Conservation (phyloP, 2,797 vertebrate species). For the Botia kubotai region DNA sequence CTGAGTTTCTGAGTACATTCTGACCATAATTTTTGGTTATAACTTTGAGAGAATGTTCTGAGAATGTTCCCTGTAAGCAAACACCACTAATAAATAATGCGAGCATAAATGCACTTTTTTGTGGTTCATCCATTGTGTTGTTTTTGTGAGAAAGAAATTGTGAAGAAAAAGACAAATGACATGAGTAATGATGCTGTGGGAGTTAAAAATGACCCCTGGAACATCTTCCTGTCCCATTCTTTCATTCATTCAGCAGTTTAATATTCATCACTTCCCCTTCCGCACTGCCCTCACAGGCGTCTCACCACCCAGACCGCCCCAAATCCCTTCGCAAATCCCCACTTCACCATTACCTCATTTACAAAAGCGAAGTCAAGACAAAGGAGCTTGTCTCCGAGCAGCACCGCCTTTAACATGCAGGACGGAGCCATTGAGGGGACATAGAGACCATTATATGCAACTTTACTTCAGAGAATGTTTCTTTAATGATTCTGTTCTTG, state of each 20-base stretch:
- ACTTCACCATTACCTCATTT: conserved; percentile 53
- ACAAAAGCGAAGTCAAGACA: conserved; percentile 54
- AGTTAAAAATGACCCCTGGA: conserved; percentile 43
- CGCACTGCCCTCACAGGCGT: conserved; percentile 34
- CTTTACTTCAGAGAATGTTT: conserved; percentile 33
- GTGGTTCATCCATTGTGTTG: not conserved
- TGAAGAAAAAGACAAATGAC: conserved; percentile 19
- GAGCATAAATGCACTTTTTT: not conserved
- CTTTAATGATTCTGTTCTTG: conserved; percentile 24
- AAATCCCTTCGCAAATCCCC: conserved; percentile 52
- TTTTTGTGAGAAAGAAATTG: not conserved
- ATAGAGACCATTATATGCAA: conserved; percentile 40
- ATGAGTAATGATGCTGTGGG: not conserved
- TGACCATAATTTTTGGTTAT: too few relatives aligned
- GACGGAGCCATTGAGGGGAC: conserved; percentile 37
- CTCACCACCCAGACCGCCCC: conserved; percentile 40
- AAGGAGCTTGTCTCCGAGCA: conserved; percentile 49
- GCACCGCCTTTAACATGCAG: conserved; percentile 49
- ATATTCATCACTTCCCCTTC: conserved; percentile 52
- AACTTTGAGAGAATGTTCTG: too few relatives aligned
- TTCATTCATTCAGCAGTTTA: conserved; percentile 39
- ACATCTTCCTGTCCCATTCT: conserved; percentile 30
- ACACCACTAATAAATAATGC: not conserved
- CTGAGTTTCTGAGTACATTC: too few relatives aligned
- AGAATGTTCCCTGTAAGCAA: not conserved